phyloP scores from a whole-genome alignment of 2,797 vertebrate species.

The Neomorphus geoffroyi region DNA sequence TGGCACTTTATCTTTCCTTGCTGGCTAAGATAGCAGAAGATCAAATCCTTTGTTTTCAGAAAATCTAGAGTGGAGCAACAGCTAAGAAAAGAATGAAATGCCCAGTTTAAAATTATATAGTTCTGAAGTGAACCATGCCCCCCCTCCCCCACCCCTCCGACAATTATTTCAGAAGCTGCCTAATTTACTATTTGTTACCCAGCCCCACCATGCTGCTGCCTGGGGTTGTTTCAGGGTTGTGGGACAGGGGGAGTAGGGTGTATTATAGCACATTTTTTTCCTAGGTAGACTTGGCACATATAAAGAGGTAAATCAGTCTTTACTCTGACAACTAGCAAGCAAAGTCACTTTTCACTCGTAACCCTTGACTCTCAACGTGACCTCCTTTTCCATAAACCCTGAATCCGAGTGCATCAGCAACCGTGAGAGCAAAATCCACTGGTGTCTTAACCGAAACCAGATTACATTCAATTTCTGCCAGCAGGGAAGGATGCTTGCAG shows the following conservation, averaged over 20 bases:
- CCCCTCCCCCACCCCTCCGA: too few species aligned
- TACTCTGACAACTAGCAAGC: not conserved
- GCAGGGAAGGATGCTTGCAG: accelerated
- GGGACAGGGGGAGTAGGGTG: accelerated
- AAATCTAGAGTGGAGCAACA: not conserved
- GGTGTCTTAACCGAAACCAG: not conserved
- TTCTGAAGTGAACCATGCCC: not conserved
- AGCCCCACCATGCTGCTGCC: not conserved
- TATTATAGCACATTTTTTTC: not conserved
- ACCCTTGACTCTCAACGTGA: not conserved
- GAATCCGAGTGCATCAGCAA: not conserved
- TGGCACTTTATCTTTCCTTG: not conserved
- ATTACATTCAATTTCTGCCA: not conserved
- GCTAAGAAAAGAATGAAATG: not conserved
- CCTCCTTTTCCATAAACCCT: not conserved
- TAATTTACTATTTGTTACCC: not conserved
- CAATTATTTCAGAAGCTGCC: not conserved
- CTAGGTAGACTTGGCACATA: not conserved
- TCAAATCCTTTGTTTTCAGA: not conserved
- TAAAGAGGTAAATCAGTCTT: not conserved
- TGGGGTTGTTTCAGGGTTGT: not conserved
- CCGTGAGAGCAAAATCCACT: not conserved
- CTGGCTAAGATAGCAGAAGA: not conserved
- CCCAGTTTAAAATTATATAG: not conserved
- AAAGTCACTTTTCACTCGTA: not conserved